Conservation (phyloP, 2,888 invertebrate species). For the Pegoplata infirma region DNA sequence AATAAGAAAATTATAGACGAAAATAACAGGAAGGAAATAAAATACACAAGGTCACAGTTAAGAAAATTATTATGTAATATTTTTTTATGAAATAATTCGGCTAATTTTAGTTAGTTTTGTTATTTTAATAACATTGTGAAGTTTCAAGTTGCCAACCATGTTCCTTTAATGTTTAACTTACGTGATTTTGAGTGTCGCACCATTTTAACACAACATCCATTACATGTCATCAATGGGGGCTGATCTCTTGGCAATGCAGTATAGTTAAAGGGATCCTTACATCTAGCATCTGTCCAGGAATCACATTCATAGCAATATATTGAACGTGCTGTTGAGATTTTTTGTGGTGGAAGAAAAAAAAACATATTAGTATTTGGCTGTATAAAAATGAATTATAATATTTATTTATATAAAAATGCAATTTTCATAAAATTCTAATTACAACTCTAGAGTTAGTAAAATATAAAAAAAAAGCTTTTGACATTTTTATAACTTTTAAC, state of each 20-base stretch:
- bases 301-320: constrained; percentile 97
- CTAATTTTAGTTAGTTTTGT: background rate
- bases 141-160: too few species aligned
- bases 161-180: constrained; percentile 84
- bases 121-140: too few species aligned
- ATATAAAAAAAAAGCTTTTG: background rate
- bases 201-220: constrained; percentile 97
- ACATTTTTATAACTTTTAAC: background rate
- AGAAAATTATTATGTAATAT: too few species aligned
- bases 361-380: constrained; percentile 30
- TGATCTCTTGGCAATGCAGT: constrained; percentile 92
- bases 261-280: constrained; percentile 95
- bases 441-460: background rate
- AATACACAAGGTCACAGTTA: too few species aligned
- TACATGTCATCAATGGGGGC: constrained; percentile 92
- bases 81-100: too few species aligned
- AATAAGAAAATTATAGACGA: too few species aligned
- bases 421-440: constrained; percentile 9
- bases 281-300: constrained; percentile 92
- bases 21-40: too few species aligned
- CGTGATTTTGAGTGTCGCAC: constrained; percentile 93
- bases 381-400: background rate
- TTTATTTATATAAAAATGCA: background rate
- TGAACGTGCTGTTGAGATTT: constrained; percentile 83
- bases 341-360: constrained; percentile 12